Base-by-base conservation (phyloP, 2,113 vertebrate genomes). In the Oryzias javanicus region DNA sequence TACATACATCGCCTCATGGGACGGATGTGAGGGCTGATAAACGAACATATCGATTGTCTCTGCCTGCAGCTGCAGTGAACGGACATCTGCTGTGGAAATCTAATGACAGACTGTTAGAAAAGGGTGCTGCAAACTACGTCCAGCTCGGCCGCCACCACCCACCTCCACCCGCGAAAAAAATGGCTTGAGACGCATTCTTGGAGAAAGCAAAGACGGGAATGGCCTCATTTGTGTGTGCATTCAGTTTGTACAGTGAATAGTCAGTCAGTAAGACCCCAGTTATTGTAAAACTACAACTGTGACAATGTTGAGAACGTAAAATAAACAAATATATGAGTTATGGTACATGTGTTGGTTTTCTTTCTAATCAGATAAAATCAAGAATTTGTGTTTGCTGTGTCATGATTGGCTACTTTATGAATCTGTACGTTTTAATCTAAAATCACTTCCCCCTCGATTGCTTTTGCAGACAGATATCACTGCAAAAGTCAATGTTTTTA, bases 201-300 rank as follows among this genome's bases (percentile, higher is more conserved):
- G 64, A 79, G 74, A 74, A 71, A 53, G 88, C 87, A 83, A 88
- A 83, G 87, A 92, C 80, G 88, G 77, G 89, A 94, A 91, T 86
- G 92, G 88, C 93, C 92, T 93, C 91, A 93, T 93, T 94, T 93
- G 90, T 91, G 91, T 92, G 89, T 94, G 91, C 93, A 91, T 95
- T 95, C 89, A 94, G 91, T 94, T 92, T 96, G 94, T 95, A 93
- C 89, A 90, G 89, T 90, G 86, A 88, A 80, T 90, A 94, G 92
- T 93, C 93, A 89, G 91, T 94, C 89, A 83, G 90, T 91, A 86
- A 89, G 89, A 92, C 90, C 90, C 92, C 93, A 90, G 88, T 94
- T 86, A 90, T 92, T 97, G 94, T 96, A 94, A 93, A 95, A 94
- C 89, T 93, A 91, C 92, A 94, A 94, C 93, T 96, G 95, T 97